phyloP scores from a whole-genome alignment of 2,888 invertebrate species.

The Diabrotica balteata region DNA sequence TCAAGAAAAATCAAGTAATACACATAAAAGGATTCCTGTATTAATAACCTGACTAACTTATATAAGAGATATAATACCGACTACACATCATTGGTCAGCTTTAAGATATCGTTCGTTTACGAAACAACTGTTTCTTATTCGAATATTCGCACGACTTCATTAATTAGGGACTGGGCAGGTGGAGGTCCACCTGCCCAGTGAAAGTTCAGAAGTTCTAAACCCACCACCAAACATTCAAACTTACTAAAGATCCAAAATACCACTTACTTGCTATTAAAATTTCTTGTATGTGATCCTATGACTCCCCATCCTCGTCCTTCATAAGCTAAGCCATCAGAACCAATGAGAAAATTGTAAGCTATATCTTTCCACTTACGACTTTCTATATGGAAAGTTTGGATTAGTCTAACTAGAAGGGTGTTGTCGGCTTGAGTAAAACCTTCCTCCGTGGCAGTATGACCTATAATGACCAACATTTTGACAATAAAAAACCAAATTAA shows the following conservation, averaged over 20 bases:
- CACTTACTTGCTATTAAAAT: constrained; percentile 61
- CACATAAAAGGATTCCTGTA: too few relatives aligned
- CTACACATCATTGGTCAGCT: too few relatives aligned
- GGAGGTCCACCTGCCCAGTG: too few relatives aligned
- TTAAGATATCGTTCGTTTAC: too few relatives aligned
- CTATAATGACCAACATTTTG: constrained; percentile 44
- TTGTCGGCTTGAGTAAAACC: constrained; percentile 61
- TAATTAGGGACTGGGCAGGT: too few relatives aligned
- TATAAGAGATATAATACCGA: too few relatives aligned
- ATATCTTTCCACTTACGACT: constrained; percentile 64
- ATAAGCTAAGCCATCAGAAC: constrained; percentile 66
- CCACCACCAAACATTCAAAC: too few relatives aligned
- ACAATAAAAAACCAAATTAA: neutral
- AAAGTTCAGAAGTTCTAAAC: too few relatives aligned
- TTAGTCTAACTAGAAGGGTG: constrained; percentile 59
- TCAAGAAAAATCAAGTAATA: too few relatives aligned
- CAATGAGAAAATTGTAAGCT: constrained; percentile 65
- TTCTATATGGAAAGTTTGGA: constrained; percentile 65
- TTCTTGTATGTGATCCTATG: constrained; percentile 64
- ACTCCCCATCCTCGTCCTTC: constrained; percentile 66
- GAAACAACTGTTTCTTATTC: too few relatives aligned
- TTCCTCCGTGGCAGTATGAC: constrained; percentile 63
- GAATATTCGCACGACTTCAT: too few relatives aligned
- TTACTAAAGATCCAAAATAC: neutral
- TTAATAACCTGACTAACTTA: too few relatives aligned